A percentile compares a stretch with the other conserved stretches of the same genome.
These are phyloP conservation scores for Yponomeuta cagnagella DNA, from an alignment of 2,888 invertebrate species.

Conservation along the genomic window DNA sequence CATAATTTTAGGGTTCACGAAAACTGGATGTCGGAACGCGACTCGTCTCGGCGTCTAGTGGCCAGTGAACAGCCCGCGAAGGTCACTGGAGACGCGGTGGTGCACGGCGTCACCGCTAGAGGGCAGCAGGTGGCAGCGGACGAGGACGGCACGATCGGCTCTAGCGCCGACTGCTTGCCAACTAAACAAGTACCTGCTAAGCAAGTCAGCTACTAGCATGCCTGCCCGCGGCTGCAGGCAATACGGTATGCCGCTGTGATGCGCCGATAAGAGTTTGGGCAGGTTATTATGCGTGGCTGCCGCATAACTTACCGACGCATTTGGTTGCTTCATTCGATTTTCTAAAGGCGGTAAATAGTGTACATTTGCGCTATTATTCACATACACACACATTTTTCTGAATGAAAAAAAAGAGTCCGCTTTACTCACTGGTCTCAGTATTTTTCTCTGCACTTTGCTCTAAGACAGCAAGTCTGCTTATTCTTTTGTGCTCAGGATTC, in stretches of 20 bases:
- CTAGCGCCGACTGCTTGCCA: constrained; percentile 63
- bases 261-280: constrained; percentile 59
- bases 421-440: too few species aligned
- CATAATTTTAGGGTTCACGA: constrained; percentile 50
- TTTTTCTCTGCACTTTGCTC: too few species aligned
- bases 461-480: too few species aligned
- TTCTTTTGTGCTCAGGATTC: too few species aligned
- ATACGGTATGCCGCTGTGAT: constrained; percentile 43
- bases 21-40: constrained; percentile 39
- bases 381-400: too few species aligned
- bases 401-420: too few species aligned
- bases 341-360: neutral
- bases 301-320: neutral
- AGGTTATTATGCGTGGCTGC: neutral
- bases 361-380: too few species aligned
- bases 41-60: constrained; percentile 55
- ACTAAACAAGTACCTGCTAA: constrained; percentile 43
- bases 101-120: constrained; percentile 37
- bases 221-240: neutral
- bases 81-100: constrained; percentile 54
- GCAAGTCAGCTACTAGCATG: too few species aligned
- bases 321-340: neutral
- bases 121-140: constrained; percentile 42
- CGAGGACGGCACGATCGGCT: constrained; percentile 45
- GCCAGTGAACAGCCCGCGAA: constrained; percentile 71